These are phyloP conservation scores for Pseudoatta argentina DNA, from an alignment of 1,140 invertebrate species.

Conservation along the genomic window DNA sequence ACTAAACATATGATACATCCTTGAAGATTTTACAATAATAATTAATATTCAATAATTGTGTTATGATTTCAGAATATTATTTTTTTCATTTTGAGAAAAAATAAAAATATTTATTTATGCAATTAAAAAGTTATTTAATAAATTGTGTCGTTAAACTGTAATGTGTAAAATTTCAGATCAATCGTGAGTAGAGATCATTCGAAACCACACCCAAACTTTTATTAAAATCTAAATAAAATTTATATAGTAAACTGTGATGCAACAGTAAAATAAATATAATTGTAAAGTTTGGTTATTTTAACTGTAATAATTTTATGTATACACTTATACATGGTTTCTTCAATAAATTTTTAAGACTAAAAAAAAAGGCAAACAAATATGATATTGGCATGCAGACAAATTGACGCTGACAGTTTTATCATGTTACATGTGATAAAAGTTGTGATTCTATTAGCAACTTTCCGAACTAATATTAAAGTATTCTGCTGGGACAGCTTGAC, in stretches of 20 bases:
- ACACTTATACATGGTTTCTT: too few relatives aligned
- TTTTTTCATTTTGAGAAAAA: background rate
- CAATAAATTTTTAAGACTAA: background rate
- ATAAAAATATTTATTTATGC: background rate
- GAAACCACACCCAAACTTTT: background rate
- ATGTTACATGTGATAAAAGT: constrained; percentile 48
- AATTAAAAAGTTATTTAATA: background rate
- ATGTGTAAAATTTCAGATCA: too few relatives aligned
- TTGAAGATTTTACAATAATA: background rate
- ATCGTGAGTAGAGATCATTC: too few relatives aligned
- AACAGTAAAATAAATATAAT: background rate
- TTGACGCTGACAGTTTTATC: constrained; percentile 32
- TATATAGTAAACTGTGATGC: background rate
- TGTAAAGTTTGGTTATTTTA: background rate
- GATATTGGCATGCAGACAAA: constrained; percentile 47
- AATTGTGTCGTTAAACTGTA: background rate
- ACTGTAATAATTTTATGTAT: background rate
- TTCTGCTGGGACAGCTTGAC: constrained; percentile 68
- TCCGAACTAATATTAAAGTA: constrained; percentile 72
- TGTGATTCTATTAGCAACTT: constrained; percentile 75
- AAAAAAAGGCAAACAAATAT: background rate
- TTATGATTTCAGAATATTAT: background rate
- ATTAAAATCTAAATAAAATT: background rate
- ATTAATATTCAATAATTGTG: background rate
- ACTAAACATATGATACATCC: too few relatives aligned